phyloP scores from a whole-genome alignment of 2,888 invertebrate species.

The Tribolium freemani region DNA sequence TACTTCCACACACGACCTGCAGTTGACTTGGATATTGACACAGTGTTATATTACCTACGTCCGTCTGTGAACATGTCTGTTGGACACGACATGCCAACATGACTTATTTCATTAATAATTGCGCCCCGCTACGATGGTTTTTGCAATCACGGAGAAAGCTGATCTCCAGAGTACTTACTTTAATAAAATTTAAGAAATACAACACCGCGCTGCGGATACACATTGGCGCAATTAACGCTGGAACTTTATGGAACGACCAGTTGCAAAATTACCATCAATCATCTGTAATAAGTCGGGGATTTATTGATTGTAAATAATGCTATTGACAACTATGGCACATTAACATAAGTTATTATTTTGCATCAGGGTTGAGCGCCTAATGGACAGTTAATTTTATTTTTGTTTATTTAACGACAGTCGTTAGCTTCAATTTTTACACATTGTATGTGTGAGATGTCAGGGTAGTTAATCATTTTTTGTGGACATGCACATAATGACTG shows the following conservation, averaged over 20 bases:
- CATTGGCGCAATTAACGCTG: constrained; percentile 30
- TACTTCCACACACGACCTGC: constrained; percentile 41
- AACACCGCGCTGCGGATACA: not conserved
- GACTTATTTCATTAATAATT: constrained; percentile 44
- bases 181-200: constrained; percentile 39
- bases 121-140: constrained; percentile 31
- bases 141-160: constrained; percentile 43
- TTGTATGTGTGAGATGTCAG: not conserved
- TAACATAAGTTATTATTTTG: constrained; percentile 29
- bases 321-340: constrained; percentile 19
- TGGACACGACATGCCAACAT: constrained; percentile 38
- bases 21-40: constrained; percentile 38
- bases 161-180: constrained; percentile 18
- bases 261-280: constrained; percentile 37
- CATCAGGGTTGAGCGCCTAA: constrained; percentile 10
- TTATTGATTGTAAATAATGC: constrained; percentile 34
- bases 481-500: not conserved
- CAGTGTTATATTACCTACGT: constrained; percentile 37
- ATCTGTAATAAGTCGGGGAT: constrained; percentile 23
- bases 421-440: not conserved
- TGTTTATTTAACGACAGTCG: not conserved
- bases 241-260: constrained; percentile 27
- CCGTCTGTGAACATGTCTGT: constrained; percentile 42
- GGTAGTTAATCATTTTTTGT: not conserved
- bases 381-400: not conserved